These are phyloP conservation scores for Masnerella sp. DNA, from an alignment of 2,888 invertebrate species.

Conservation along the genomic window DNA sequence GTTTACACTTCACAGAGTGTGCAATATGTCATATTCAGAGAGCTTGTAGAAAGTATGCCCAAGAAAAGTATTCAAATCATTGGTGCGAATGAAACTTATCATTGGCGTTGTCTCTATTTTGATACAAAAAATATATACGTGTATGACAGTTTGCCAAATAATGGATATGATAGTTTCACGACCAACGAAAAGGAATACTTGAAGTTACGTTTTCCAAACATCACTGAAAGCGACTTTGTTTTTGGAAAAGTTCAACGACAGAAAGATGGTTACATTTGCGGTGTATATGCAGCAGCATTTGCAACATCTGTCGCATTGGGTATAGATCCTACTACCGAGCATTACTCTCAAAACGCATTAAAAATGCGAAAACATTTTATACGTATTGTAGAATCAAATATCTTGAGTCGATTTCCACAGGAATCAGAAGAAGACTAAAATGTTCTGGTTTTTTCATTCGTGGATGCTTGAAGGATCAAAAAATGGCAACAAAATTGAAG, in stretches of 20 bases:
- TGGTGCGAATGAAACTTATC: neutral
- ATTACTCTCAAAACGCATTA: neutral
- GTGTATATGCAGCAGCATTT: neutral
- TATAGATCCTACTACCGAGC: neutral
- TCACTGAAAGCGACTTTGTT: neutral
- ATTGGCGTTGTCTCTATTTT: neutral
- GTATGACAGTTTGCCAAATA: constrained; percentile 2
- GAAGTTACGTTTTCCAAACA: constrained; percentile 1
- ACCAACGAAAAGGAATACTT: constrained; percentile 5
- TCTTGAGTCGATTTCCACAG: neutral
- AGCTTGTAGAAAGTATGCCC: neutral
- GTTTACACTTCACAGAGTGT: constrained; percentile 1
- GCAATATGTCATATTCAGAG: constrained; percentile 10
- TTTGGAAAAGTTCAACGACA: neutral
- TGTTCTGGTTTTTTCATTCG: too few relatives aligned
- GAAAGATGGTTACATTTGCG: constrained; percentile 3
- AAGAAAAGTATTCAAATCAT: constrained; percentile 3
- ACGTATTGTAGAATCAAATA: neutral
- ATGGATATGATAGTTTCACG: neutral
- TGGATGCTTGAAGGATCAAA: too few relatives aligned
- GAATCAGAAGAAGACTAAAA: too few relatives aligned
- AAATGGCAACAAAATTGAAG: too few relatives aligned
- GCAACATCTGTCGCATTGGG: constrained; percentile 12
- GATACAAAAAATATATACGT: neutral
- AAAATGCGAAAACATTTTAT: constrained; percentile 8